phyloP scores from a whole-genome alignment of 1,140 invertebrate species.

The Berghia stephanieae region DNA sequence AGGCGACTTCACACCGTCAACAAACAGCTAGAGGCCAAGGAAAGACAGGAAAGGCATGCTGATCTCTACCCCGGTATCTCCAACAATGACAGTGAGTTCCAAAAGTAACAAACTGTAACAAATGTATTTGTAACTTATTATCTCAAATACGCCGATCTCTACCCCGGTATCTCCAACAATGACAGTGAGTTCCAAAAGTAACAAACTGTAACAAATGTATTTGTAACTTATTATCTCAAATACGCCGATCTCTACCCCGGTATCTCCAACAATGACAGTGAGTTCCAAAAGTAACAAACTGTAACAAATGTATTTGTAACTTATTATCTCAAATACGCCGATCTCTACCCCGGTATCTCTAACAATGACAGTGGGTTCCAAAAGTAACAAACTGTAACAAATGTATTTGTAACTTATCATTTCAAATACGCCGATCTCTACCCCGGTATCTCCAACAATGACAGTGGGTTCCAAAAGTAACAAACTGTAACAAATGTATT shows the following conservation, averaged over 20 bases:
- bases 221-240: background rate
- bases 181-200: background rate
- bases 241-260: background rate
- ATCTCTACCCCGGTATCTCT: no score
- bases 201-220: background rate
- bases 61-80: background rate
- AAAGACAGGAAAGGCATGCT: slow-evolving; percentile 40
- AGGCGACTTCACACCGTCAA: slow-evolving; percentile 49
- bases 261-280: background rate
- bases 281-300: no score
- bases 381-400: no score
- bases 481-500: no score
- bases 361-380: no score
- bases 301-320: no score
- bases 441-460: no score
- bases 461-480: no score
- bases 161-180: background rate
- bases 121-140: background rate
- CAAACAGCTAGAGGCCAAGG: slow-evolving; percentile 53
- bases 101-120: background rate
- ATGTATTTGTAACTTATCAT: no score
- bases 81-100: slow-evolving; percentile 18
- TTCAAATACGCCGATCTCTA: no score
- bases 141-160: background rate
- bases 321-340: no score